Percentiles rank a stretch among this genome's conserved stretches.
Evolutionary conservation across 2,113 vertebrate genomes (phyloP).

Genomic region (Dasyurus viverrinus): DNA sequence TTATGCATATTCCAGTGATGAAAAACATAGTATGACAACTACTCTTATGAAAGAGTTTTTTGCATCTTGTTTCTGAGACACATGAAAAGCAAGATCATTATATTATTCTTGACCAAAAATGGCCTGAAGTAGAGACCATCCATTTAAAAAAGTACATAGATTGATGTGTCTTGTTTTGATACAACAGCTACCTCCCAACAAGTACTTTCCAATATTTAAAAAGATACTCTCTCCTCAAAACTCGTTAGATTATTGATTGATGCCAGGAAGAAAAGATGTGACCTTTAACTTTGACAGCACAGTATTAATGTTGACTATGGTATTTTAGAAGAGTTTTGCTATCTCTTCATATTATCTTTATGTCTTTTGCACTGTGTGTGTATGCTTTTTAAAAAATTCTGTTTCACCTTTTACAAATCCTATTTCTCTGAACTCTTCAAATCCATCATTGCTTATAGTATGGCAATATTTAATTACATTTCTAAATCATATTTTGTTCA

Average conservation of each 20-base stretch:
- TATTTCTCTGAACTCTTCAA: background rate
- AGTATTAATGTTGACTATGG: background rate
- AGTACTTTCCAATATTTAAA: background rate
- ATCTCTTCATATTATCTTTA: background rate
- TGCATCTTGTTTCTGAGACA: slow-evolving; percentile 11
- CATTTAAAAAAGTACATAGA: background rate
- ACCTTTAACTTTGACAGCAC: background rate
- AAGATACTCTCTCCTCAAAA: background rate
- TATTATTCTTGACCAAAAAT: background rate
- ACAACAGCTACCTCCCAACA: background rate
- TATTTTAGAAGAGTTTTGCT: background rate
- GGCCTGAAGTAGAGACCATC: background rate
- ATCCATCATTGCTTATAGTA: background rate
- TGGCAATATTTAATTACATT: background rate
- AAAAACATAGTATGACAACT: background rate
- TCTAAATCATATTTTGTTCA: background rate
- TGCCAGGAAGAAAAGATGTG: background rate
- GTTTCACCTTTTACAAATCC: background rate
- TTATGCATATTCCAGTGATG: background rate
- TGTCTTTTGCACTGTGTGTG: background rate
- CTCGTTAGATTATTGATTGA: background rate
- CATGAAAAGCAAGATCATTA: slow-evolving; percentile 38
- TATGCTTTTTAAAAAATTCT: background rate
- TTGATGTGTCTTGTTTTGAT: background rate
- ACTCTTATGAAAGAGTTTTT: background rate